Evolutionary conservation across 92 coral and sea anemone species (phyloP).

Genomic region (Bergia sp.): DNA sequence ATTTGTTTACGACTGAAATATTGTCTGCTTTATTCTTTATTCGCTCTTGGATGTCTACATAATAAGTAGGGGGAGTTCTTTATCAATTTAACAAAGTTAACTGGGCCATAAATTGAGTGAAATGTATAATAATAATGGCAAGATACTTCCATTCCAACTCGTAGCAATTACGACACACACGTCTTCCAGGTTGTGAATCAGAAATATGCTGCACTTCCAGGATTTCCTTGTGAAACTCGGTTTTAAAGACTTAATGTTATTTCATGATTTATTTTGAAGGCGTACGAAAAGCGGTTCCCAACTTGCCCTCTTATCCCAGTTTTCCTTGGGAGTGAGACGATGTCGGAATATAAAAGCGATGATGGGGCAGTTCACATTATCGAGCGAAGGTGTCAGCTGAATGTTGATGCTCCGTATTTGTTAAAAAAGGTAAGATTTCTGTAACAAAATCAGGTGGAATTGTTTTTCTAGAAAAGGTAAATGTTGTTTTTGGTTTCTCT

Average conservation of each 20-base stretch:
- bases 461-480: neutral
- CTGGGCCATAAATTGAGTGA: neutral
- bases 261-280: constrained; percentile 55
- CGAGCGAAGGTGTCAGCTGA: constrained; percentile 89
- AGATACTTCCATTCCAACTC: neutral
- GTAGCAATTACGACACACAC: neutral
- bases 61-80: neutral
- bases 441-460: neutral
- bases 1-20: constrained; percentile 16
- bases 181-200: neutral
- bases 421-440: constrained; percentile 80
- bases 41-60: neutral
- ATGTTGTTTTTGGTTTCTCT: neutral
- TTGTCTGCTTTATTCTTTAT: neutral
- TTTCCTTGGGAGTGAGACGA: constrained; percentile 91
- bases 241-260: neutral
- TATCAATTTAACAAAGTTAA: neutral
- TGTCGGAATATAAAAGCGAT: constrained; percentile 95
- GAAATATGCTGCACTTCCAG: constrained; percentile 11
- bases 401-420: constrained; percentile 96
- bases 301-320: constrained; percentile 96
- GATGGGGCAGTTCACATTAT: constrained; percentile 90
- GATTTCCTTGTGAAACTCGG: neutral
- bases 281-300: constrained; percentile 98
- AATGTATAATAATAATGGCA: neutral